A percentile compares a stretch with the other conserved stretches of the same genome.
Evolutionary conservation across 2,797 vertebrate species (phyloP).

Genomic region (Poeciliopsis turneri): DNA sequence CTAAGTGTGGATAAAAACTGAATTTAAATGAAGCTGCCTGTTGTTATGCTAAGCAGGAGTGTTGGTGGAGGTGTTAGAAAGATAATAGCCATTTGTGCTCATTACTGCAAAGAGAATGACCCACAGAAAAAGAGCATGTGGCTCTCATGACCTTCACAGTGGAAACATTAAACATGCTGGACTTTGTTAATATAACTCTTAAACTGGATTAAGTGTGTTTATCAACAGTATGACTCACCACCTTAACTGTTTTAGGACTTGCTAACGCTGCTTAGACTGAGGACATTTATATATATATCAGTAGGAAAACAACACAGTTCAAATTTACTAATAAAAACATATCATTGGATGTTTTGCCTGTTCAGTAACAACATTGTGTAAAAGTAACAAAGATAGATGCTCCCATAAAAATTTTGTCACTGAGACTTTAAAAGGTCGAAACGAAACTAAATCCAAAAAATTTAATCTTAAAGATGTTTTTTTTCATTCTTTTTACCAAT

Average conservation of each 20-base stretch:
- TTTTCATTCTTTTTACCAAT: background rate
- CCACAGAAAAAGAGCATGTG: constrained; percentile 18
- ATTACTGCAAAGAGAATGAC: constrained; percentile 57
- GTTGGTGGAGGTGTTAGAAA: constrained; percentile 75
- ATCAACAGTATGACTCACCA: constrained; percentile 25
- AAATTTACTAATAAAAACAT: background rate
- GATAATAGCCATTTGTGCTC: constrained; percentile 73
- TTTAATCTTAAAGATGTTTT: background rate
- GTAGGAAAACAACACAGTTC: background rate
- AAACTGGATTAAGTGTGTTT: constrained; percentile 55
- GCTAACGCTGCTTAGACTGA: background rate
- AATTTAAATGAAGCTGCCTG: constrained; percentile 68
- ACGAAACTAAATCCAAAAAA: background rate
- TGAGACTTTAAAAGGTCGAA: background rate
- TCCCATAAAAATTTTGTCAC: background rate
- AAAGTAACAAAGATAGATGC: background rate
- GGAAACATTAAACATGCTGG: constrained; percentile 39
- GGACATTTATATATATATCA: background rate
- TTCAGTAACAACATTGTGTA: background rate
- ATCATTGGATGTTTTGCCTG: background rate
- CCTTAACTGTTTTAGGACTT: background rate
- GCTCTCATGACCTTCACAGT: constrained; percentile 10
- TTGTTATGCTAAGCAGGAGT: constrained; percentile 77
- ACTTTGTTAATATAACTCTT: constrained; percentile 33
- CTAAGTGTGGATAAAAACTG: constrained; percentile 41